Base-by-base conservation (phyloP, 2,113 vertebrate genomes). In the Salvator merianae region DNA sequence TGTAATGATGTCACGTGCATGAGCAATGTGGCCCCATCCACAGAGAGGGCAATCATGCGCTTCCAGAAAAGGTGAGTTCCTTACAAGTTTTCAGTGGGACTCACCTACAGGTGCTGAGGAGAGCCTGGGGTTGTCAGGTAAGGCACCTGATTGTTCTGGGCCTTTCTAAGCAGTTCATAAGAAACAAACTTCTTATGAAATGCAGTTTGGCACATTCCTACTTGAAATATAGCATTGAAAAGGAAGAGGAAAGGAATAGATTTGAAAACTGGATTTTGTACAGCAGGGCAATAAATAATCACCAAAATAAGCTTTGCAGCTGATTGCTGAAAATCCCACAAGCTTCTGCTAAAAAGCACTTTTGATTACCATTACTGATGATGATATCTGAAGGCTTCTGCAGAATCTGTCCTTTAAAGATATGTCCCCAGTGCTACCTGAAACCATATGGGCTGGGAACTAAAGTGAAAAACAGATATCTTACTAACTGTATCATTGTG, bases 381-480 rank as follows among this genome's bases (percentile, higher is more conserved):
- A 93, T 93, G 90, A 89, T 90, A 93, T 88, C 91, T 93, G 89
- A 90, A 91, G 86, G 80, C 86, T 88, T 91, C 93, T 94, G 91
- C 88, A 79, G 90, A 94, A 92, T 84, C 88, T 83, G 82, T 90
- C 86, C 86, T 92, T 92, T 81, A 94, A 93, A 93, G 92, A 92
- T 91, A 76, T 90, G 90, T 93, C 90, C 91, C 88, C 71, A 72
- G 89, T 81, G 91, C 88, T 86, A 84, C 92, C 93, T 90, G 73
- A 93, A 93, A 93, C 91, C 93, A 94, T 91, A 93, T 92, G 93
- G 88, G 84, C 81, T 91, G 89, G 92, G 91, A 94, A 90, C 91
- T 83, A 87, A 91, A 92, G 90, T 88, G 90, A 93, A 94, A 92
- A 94, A 91, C 73, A 66, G 87, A 89, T 88, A 78, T 90, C 94